Base-by-base conservation (phyloP, 2,113 vertebrate genomes). In the Atherinomorus stipes region DNA sequence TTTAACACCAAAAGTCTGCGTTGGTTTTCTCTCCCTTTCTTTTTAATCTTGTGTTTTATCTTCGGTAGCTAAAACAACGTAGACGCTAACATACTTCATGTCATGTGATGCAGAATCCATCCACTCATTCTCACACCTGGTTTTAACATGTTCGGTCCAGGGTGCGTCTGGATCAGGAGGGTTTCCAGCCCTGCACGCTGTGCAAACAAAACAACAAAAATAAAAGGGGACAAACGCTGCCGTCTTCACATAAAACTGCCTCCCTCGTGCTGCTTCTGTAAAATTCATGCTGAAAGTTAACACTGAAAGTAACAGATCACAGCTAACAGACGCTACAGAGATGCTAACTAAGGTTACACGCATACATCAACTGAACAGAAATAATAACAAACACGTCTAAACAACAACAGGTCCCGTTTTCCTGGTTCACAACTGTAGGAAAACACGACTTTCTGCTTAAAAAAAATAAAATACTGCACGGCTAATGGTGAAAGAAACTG, bases 381-480 rank as follows among this genome's bases (percentile, higher is more conserved):
- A 85, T 59, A 83, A 44, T 21, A 83, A 81, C 23, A 64, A 18
- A 47, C 25, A 67, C 12, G 56, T 69, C 74, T 66, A 53, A 74
- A 62, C 75, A 42, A 80, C 19, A 11, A 84, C 71, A 50, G 44
- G 47, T 44, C 25, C 18, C 37, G 21, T 44, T 66, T 75, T 25
- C 71, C 67, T 61, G 49, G 12, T 38, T 67, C 16, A 45, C 38
- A 78, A 1, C 22, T 25, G 75, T 59, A 75, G 76, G 87, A 75
- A 83, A 87, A 81, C 11, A 56, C 16, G 47, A 84, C 70, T 67
- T 83, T 80, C 81, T 76, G 86, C 59, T 91, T 85, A 78, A 85
- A 90, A 89, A n/a, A 34, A 34, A 34, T 34, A 34, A 34, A 93
- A 92, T 78, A 91, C 90, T 91, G 88, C 84, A 80, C 69, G 71